Percentiles rank a stretch among this genome's conserved stretches.
These are phyloP conservation scores for Nilaparvata lugens DNA, from an alignment of 1,140 invertebrate species.

Conservation along the genomic window DNA sequence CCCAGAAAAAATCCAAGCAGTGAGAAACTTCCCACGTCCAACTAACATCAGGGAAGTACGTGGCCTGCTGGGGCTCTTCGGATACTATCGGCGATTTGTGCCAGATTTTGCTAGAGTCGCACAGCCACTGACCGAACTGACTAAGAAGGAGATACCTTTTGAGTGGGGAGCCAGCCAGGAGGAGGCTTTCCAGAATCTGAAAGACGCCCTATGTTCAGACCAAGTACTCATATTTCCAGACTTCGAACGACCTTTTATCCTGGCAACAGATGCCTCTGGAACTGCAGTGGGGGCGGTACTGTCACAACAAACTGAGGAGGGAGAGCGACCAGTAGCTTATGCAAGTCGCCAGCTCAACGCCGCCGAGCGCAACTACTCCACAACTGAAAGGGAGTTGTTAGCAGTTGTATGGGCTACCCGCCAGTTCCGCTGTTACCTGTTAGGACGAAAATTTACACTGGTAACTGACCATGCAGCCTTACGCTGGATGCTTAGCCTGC, in stretches of 20 bases:
- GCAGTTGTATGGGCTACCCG: no score
- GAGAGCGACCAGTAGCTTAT: slow-evolving; percentile 28
- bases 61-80: no score
- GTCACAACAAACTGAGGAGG: slow-evolving; percentile 26
- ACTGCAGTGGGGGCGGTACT: slow-evolving; percentile 27
- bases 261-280: slow-evolving; percentile 30
- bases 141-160: no score
- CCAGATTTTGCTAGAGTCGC: slow-evolving; percentile 30
- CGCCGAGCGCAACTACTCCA: no score
- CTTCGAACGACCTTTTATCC: slow-evolving; percentile 28
- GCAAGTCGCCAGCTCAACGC: no score
- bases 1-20: slow-evolving; percentile 33
- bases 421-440: slow-evolving; percentile 15
- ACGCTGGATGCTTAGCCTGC: no score
- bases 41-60: slow-evolving; percentile 34
- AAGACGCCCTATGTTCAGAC: slow-evolving; percentile 32
- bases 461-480: no score
- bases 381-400: no score
- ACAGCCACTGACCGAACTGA: slow-evolving; percentile 30
- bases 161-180: slow-evolving; percentile 9
- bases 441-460: no score
- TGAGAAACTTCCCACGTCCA: slow-evolving; percentile 35
- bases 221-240: slow-evolving; percentile 31
- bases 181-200: slow-evolving; percentile 32
- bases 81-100: slow-evolving; percentile 38